These are phyloP conservation scores for Scelioninae gen. 2 DNA, from an alignment of 2,888 invertebrate genomes.

Conservation along the genomic window DNA sequence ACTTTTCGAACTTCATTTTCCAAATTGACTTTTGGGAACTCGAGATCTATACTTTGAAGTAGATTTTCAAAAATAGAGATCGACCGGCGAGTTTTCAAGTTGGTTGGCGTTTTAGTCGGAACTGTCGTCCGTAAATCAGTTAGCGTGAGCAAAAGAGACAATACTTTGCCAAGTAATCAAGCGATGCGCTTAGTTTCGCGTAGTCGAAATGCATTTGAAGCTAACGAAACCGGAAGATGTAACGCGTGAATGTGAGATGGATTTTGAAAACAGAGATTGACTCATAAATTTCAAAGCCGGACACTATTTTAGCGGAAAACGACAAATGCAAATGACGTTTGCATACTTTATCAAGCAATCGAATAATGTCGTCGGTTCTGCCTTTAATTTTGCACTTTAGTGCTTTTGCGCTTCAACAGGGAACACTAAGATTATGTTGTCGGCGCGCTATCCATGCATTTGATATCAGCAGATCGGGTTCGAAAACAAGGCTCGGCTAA, in stretches of 20 bases:
- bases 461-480: too few relatives aligned
- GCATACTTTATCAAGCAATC: slow-evolving; percentile 8
- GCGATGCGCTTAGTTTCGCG: slow-evolving; percentile 24
- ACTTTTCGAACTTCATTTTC: too few relatives aligned
- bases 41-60: not conserved
- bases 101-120: slow-evolving; percentile 68
- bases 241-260: slow-evolving; percentile 13
- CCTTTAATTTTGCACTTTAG: slow-evolving; percentile 5
- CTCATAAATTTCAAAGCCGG: slow-evolving; percentile 13
- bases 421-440: not conserved
- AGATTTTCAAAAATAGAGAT: slow-evolving; percentile 60
- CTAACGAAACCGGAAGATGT: slow-evolving; percentile 24
- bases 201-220: slow-evolving; percentile 24
- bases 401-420: not conserved
- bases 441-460: not conserved
- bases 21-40: too few relatives aligned
- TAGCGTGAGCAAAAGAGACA: slow-evolving; percentile 63
- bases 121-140: slow-evolving; percentile 68
- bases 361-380: slow-evolving; percentile 8
- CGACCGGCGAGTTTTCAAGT: slow-evolving; percentile 63
- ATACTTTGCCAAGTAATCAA: slow-evolving; percentile 65
- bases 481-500: too few relatives aligned
- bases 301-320: slow-evolving; percentile 15
- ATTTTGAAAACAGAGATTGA: slow-evolving; percentile 15
- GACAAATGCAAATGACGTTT: slow-evolving; percentile 21